phyloP scores from a whole-genome alignment of 2,113 vertebrate species.

The Mesitornis unicolor region DNA sequence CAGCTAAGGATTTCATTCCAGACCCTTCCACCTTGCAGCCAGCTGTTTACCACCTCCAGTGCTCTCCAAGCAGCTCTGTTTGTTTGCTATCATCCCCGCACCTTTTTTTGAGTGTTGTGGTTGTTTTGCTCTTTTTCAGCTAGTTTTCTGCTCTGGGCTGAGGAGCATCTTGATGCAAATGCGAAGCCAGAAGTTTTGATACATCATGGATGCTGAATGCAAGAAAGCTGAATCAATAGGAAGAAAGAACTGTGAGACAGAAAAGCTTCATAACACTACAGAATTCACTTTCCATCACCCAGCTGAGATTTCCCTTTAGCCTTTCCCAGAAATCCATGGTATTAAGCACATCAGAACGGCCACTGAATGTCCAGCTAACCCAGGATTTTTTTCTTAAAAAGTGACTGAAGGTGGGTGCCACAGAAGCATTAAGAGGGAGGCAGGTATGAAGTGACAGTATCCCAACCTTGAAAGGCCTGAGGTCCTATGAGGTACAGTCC shows the following conservation, averaged over 20 bases:
- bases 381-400: background rate
- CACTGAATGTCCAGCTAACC: background rate
- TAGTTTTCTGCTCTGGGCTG: background rate
- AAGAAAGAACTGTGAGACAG: background rate
- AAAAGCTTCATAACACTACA: background rate
- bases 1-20: background rate
- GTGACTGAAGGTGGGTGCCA: background rate
- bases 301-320: background rate
- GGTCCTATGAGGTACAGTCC: background rate
- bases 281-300: background rate
- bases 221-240: background rate
- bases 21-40: background rate
- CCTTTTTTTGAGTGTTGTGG: background rate
- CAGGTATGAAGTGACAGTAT: background rate
- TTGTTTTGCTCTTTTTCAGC: background rate
- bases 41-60: background rate
- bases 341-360: background rate
- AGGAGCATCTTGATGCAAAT: background rate
- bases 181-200: background rate
- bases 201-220: background rate
- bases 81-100: background rate
- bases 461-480: background rate
- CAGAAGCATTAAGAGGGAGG: background rate
- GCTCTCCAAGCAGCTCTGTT: background rate
- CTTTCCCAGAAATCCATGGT: background rate